Conservation (phyloP, 2,113 vertebrate species). For the Theristicus caerulescens region DNA sequence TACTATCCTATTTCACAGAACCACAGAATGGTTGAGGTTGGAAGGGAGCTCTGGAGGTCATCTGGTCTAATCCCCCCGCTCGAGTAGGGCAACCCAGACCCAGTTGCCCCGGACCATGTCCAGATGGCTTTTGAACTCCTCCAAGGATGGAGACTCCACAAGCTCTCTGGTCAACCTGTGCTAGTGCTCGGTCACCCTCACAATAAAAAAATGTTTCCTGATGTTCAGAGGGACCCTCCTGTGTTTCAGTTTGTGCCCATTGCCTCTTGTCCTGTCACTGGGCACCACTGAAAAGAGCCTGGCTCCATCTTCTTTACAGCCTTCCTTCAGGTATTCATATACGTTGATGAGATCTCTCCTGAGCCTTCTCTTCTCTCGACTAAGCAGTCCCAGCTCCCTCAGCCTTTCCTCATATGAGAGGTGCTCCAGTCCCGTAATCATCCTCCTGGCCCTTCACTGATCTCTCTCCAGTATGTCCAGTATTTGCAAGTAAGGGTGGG, state of each 20-base stretch:
- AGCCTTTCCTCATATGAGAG: not conserved
- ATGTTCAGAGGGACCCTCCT: not conserved
- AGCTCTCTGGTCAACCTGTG: not conserved
- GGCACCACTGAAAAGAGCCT: not conserved
- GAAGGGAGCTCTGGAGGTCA: not conserved
- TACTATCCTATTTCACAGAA: not conserved
- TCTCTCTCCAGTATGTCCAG: not conserved
- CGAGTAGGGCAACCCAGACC: rapidly evolving
- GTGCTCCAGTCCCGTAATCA: not conserved
- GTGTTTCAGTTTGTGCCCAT: not conserved
- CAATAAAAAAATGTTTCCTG: not conserved
- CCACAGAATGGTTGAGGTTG: not conserved
- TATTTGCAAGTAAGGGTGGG: not conserved
- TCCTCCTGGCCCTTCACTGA: not conserved
- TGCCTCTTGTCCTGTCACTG: not conserved
- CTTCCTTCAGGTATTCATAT: not conserved
- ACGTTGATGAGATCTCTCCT: not conserved
- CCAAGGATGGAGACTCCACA: not conserved
- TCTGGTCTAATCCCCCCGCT: not conserved
- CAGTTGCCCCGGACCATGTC: not conserved
- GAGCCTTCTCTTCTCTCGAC: not conserved
- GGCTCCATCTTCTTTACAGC: not conserved
- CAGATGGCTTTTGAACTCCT: not conserved
- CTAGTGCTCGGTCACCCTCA: not conserved
- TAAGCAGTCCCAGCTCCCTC: not conserved